Base-by-base conservation (phyloP, 2,888 invertebrate genomes). In the Unio delphinus region DNA sequence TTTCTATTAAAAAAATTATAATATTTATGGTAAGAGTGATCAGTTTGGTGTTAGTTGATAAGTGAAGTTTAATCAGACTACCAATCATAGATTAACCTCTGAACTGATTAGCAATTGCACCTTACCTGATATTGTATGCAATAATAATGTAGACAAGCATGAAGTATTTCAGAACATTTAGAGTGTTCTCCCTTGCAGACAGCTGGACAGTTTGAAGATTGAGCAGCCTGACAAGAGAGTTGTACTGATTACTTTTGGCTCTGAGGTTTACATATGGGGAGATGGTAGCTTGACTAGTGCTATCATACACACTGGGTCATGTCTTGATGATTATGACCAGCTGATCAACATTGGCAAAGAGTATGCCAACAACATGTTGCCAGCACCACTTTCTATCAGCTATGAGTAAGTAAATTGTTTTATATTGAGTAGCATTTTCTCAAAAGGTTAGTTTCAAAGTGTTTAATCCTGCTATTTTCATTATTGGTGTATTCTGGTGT, bases 201-300 rank as follows among this genome's bases (percentile, higher is more conserved):
- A 86, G 64, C 65, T 86, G 58, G 86, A 87, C 69, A 76, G 83
- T 56, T 68, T 87, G 61, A 79, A 83, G 58, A 68, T 80, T 15
- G 87, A 87, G 63, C 67, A 83, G 18, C 86, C 85, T 17, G 79
- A 83, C n/a, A 84, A 84, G 61, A 74, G 76, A 64, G 83, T 87
- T 34, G 80, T 83, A 57, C 65, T 88, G 60, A 79, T 83, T 7
- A 79, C 78, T 15, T 88, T 88, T 72, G 82, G 80, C 4, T 80
- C 80, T 23, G 76, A 79, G 2, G 81, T 87, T n/a, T 65, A 73
- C 55, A 73, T 86, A 28, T 77, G 77, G 67, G 84, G 83, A 18
- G 85, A 86, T 61, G 81, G 83, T 55, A 60, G 72, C 55, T 58
- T 64, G 34, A 60, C 54, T 18, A 54, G 30, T 1, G 57, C 65